These are phyloP conservation scores for Cardiocondyla obscurior DNA, from an alignment of 1,140 invertebrate genomes.

Conservation along the genomic window DNA sequence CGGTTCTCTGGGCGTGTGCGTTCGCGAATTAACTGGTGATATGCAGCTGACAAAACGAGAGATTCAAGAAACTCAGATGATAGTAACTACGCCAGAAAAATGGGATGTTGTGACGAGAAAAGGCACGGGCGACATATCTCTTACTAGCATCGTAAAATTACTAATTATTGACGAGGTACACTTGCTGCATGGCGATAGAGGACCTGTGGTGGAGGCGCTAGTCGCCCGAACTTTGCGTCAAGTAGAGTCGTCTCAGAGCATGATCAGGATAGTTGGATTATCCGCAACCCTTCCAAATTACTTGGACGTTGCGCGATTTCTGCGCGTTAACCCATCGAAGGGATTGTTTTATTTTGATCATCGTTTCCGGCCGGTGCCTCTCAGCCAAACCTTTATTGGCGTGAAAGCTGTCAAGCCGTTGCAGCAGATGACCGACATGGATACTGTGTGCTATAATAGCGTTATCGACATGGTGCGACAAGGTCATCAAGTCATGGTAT, in stretches of 20 bases:
- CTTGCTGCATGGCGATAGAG: slow-evolving; percentile 97
- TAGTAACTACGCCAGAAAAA: slow-evolving; percentile 99
- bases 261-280: slow-evolving; percentile 98
- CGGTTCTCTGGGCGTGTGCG: slow-evolving; percentile 90
- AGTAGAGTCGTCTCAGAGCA: slow-evolving; percentile 97
- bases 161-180: slow-evolving; percentile 99
- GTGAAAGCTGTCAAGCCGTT: slow-evolving; percentile 92
- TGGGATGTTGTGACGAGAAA: slow-evolving; percentile 99
- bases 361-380: slow-evolving; percentile 97
- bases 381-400: slow-evolving; percentile 96
- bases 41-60: slow-evolving; percentile 98
- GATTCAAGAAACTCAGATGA: slow-evolving; percentile 98
- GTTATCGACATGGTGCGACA: slow-evolving; percentile 93
- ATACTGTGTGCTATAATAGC: slow-evolving; percentile 97
- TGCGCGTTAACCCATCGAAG: slow-evolving; percentile 95
- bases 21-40: slow-evolving; percentile 98
- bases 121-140: slow-evolving; percentile 94
- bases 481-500: slow-evolving; percentile 99
- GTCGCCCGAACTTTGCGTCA: slow-evolving; percentile 97
- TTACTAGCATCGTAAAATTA: slow-evolving; percentile 95
- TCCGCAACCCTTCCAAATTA: slow-evolving; percentile 99
- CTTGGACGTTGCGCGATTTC: slow-evolving; percentile 96
- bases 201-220: slow-evolving; percentile 98
- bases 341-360: slow-evolving; percentile 99
- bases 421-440: slow-evolving; percentile 94